These are phyloP conservation scores for Crenuchus spilurus DNA, from an alignment of 2,797 vertebrate species.

Conservation along the genomic window DNA sequence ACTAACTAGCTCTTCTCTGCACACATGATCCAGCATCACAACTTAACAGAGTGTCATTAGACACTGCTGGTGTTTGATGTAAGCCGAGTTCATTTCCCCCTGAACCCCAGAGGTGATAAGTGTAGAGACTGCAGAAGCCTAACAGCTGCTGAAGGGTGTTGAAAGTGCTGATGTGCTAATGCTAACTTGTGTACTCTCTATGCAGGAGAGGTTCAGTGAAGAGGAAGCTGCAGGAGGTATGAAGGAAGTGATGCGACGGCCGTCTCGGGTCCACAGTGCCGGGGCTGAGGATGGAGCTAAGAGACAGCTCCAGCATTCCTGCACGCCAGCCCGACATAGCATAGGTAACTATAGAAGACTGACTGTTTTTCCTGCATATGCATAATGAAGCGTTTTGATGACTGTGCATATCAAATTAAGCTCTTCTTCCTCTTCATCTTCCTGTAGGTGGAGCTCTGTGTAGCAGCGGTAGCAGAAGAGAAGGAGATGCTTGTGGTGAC, in stretches of 20 bases:
- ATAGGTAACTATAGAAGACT: conserved; percentile 62
- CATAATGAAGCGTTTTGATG: no score
- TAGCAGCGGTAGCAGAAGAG: conserved; percentile 39
- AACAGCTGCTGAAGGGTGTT: background rate
- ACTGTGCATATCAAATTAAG: no score
- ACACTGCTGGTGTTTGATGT: background rate
- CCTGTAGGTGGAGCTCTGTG: conserved; percentile 65
- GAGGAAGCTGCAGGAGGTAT: conserved; percentile 65
- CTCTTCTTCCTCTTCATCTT: conserved; percentile 31
- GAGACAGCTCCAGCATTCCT: conserved; percentile 44
- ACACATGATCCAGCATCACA: background rate
- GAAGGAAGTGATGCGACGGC: conserved; percentile 51
- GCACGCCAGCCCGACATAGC: conserved; percentile 65
- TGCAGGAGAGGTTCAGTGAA: conserved; percentile 67
- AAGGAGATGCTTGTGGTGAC: conserved; percentile 51
- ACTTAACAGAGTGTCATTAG: background rate
- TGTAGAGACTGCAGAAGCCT: background rate
- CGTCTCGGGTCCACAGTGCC: conserved; percentile 56
- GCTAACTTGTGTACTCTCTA: background rate
- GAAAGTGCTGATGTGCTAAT: conserved; percentile 14
- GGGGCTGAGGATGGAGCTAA: conserved; percentile 63
- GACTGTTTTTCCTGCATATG: background rate
- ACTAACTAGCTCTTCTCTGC: background rate
- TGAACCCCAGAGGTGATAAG: background rate
- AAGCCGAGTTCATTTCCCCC: background rate